Evolutionary conservation across 2,888 invertebrate species (phyloP).

Genomic region (Sicus ferrugineus): DNA sequence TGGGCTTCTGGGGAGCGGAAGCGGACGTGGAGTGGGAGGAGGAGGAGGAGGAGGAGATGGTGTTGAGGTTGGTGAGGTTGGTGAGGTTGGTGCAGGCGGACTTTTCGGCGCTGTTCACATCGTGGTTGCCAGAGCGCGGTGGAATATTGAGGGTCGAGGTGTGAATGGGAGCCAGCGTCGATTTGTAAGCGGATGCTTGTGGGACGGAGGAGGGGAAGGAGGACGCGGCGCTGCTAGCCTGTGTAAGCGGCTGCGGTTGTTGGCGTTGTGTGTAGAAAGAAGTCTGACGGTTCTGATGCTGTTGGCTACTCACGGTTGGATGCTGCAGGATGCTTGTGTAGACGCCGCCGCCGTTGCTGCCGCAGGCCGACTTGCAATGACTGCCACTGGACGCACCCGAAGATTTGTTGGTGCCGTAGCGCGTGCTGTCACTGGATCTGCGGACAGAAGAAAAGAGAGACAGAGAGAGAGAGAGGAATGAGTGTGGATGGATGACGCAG

Average conservation of each 20-base stretch:
- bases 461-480: not conserved
- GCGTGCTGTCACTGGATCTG: constrained; percentile 70
- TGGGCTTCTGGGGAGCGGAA: constrained; percentile 9
- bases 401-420: constrained; percentile 66
- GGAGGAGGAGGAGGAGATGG: constrained; percentile 34
- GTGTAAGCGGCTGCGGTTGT: constrained; percentile 50
- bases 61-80: constrained; percentile 15
- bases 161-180: constrained; percentile 58
- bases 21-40: constrained; percentile 20
- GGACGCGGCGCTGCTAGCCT: not conserved
- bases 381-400: constrained; percentile 65
- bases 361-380: constrained; percentile 58
- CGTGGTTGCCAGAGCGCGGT: constrained; percentile 26
- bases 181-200: constrained; percentile 14
- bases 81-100: constrained; percentile 35
- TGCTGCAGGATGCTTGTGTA: constrained; percentile 60
- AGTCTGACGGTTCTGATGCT: constrained; percentile 50
- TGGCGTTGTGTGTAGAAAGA: constrained; percentile 51
- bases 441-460: too few species aligned
- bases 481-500: not conserved
- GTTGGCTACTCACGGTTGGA: constrained; percentile 64
- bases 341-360: constrained; percentile 40
- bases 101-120: constrained; percentile 24
- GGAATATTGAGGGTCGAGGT: constrained; percentile 37
- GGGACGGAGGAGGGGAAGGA: not conserved